These are phyloP conservation scores for Acanthoscelides obtectus DNA, from an alignment of 2,888 invertebrate genomes.

Conservation along the genomic window DNA sequence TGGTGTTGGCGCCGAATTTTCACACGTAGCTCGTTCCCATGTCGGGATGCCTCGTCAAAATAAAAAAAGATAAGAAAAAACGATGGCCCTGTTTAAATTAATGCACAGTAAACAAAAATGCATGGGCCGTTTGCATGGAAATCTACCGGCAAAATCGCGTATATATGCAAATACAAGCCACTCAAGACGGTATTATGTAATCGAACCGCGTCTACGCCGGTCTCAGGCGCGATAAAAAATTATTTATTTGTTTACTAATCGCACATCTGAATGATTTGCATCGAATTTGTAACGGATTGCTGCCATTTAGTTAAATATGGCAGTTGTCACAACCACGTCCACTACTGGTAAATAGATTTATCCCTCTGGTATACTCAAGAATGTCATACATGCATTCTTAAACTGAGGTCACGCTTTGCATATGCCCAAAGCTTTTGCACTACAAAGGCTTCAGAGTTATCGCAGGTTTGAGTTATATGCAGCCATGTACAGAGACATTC, in stretches of 20 bases:
- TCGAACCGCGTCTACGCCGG: background rate
- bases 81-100: background rate
- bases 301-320: background rate
- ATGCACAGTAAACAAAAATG: background rate
- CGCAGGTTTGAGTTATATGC: too few relatives aligned
- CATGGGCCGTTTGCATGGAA: background rate
- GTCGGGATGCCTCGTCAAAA: background rate
- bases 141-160: background rate
- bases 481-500: too few relatives aligned
- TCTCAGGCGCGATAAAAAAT: background rate
- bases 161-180: background rate
- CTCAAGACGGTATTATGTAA: background rate
- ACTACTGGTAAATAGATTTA: too few relatives aligned
- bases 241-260: background rate
- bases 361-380: too few relatives aligned
- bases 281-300: background rate
- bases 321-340: too few relatives aligned
- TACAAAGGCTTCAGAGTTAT: too few relatives aligned
- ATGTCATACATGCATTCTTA: too few relatives aligned
- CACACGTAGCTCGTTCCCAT: background rate
- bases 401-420: too few relatives aligned
- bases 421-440: too few relatives aligned
- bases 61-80: background rate
- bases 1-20: background rate
- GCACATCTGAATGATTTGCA: background rate